phyloP scores from a whole-genome alignment of 2,797 vertebrate genomes.

The Acomys russatus region DNA sequence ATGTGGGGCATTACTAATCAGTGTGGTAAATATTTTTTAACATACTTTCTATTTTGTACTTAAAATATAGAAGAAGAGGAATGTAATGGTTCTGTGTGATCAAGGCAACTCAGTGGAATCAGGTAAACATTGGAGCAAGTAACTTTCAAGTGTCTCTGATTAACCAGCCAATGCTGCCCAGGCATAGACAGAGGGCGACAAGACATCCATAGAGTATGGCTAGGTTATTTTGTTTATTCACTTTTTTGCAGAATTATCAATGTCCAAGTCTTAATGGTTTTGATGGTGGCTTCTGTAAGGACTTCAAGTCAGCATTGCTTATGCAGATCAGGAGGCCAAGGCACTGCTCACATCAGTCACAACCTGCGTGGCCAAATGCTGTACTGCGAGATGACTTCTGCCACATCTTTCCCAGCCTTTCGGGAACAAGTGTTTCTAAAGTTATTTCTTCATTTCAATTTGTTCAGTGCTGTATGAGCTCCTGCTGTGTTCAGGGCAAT shows the following conservation, averaged over 20 bases:
- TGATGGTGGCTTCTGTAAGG: not conserved
- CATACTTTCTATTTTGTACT: not conserved
- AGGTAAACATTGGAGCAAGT: not conserved
- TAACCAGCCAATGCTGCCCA: not conserved
- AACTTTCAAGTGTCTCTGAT: not conserved
- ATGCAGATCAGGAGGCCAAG: not conserved
- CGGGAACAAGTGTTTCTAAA: not conserved
- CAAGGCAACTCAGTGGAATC: not conserved
- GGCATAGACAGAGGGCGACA: not conserved
- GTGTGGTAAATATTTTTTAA: not conserved
- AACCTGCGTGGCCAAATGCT: not conserved
- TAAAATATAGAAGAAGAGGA: constrained; percentile 17
- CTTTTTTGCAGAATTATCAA: not conserved
- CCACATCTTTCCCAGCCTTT: not conserved
- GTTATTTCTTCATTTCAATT: constrained; percentile 38
- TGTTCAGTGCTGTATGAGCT: constrained; percentile 16
- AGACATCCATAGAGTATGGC: not conserved
- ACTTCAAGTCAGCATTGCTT: not conserved
- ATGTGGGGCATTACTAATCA: not conserved
- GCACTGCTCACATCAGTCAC: not conserved
- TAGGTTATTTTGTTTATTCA: not conserved
- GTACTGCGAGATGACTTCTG: not conserved
- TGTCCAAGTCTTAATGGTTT: not conserved
- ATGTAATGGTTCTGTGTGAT: not conserved
- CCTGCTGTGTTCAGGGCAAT: constrained; percentile 23